Evolutionary conservation across 2,113 vertebrate species (phyloP).

Genomic region (Boulengeromyrus knoepffleri): DNA sequence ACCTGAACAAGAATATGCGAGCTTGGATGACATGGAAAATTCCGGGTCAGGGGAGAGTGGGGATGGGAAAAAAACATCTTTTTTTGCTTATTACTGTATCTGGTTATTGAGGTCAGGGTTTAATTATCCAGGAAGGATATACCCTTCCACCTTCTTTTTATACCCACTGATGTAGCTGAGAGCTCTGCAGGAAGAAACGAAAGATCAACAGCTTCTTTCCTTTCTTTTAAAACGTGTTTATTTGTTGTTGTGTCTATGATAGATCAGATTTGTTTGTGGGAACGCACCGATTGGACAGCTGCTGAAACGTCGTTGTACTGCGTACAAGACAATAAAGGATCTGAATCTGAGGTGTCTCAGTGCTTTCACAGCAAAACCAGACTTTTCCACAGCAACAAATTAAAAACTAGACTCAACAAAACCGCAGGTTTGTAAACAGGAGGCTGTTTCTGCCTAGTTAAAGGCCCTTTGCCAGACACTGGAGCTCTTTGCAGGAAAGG

Average conservation of each 20-base stretch:
- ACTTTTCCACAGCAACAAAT: neutral
- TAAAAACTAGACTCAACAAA: neutral
- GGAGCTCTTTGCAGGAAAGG: neutral
- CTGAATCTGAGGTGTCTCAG: neutral
- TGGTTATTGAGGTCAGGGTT: neutral
- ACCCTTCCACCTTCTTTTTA: neutral
- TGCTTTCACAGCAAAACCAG: neutral
- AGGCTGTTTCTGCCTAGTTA: neutral
- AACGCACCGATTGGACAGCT: neutral
- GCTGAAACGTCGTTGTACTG: neutral
- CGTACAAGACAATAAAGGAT: neutral
- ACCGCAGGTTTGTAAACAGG: neutral
- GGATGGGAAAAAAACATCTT: neutral
- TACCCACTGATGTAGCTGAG: neutral
- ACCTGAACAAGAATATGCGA: neutral
- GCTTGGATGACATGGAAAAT: neutral
- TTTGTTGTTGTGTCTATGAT: neutral
- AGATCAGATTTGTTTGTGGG: neutral
- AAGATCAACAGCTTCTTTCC: neutral
- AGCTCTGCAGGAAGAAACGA: neutral
- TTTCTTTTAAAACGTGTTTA: neutral
- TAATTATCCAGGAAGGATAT: neutral
- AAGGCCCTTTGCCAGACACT: neutral
- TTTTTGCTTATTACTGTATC: neutral
- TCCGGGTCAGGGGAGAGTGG: neutral